These are phyloP conservation scores for Volucella zonaria DNA, from an alignment of 2,888 invertebrate species.

Conservation along the genomic window DNA sequence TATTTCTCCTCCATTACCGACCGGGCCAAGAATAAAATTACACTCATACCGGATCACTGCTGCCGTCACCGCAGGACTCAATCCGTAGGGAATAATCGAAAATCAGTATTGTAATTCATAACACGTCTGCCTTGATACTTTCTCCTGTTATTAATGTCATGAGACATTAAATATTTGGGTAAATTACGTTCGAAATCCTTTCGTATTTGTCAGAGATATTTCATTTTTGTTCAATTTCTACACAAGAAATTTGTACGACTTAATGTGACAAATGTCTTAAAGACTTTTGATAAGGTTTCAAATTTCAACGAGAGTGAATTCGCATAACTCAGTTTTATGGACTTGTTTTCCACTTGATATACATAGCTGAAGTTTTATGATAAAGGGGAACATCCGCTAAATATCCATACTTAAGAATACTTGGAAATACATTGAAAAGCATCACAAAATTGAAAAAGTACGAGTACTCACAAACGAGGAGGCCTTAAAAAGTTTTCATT, in stretches of 20 bases:
- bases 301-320: constrained; percentile 58
- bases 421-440: constrained; percentile 29
- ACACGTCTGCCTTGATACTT: constrained; percentile 58
- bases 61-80: constrained; percentile 29
- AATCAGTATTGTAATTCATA: constrained; percentile 68
- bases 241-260: constrained; percentile 56
- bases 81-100: constrained; percentile 55
- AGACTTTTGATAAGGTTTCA: constrained; percentile 58
- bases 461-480: background rate
- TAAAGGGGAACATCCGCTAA: constrained; percentile 22
- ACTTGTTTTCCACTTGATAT: constrained; percentile 60
- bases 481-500: constrained; percentile 47
- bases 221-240: constrained; percentile 31
- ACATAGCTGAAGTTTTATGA: constrained; percentile 22
- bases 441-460: constrained; percentile 37
- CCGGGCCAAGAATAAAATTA: constrained; percentile 5
- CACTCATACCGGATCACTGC: constrained; percentile 1
- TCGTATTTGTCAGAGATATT: constrained; percentile 63
- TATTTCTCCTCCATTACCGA: constrained; percentile 28
- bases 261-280: constrained; percentile 61
- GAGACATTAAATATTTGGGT: constrained; percentile 68
- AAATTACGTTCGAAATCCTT: constrained; percentile 67
- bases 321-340: constrained; percentile 68
- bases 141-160: constrained; percentile 60
- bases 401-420: background rate